Evolutionary conservation across 2,888 invertebrate genomes (phyloP).

Genomic region (Epinotia nisella): DNA sequence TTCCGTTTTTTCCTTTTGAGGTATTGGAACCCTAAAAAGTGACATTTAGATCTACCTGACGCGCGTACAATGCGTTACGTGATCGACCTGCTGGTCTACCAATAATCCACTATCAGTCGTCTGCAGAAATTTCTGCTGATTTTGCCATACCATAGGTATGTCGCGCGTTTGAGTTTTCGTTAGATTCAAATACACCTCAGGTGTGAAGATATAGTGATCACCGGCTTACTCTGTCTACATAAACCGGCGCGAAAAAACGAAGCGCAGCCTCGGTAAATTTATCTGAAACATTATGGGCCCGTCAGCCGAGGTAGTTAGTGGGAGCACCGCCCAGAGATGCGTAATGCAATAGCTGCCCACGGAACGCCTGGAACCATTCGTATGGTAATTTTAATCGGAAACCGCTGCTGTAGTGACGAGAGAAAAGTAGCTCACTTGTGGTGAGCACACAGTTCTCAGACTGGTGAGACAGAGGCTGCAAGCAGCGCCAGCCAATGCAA

Average conservation of each 20-base stretch:
- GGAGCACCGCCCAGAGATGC: slow-evolving; percentile 33
- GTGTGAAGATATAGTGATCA: not conserved
- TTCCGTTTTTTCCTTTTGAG: too few species aligned
- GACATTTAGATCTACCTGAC: too few species aligned
- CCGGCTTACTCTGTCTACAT: not conserved
- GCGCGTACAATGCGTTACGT: too few species aligned
- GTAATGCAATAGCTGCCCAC: slow-evolving; percentile 43
- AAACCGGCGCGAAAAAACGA: slow-evolving; percentile 17
- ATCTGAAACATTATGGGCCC: slow-evolving; percentile 27
- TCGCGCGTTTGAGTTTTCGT: not conserved
- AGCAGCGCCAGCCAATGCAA: not conserved
- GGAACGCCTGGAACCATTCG: slow-evolving; percentile 52
- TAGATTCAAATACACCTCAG: not conserved
- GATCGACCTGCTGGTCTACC: not conserved
- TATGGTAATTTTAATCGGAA: slow-evolving; percentile 65
- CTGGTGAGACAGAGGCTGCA: not conserved
- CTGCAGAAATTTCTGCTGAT: not conserved
- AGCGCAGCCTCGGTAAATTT: slow-evolving; percentile 21
- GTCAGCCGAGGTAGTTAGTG: slow-evolving; percentile 32
- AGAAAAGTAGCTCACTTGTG: slow-evolving; percentile 1
- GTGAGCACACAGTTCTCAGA: not conserved
- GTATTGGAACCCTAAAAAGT: too few species aligned
- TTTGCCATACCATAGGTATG: not conserved
- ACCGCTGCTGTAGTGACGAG: slow-evolving; percentile 48
- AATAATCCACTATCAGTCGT: not conserved